Conservation (phyloP, 2,113 vertebrate species). For the Egretta garzetta region DNA sequence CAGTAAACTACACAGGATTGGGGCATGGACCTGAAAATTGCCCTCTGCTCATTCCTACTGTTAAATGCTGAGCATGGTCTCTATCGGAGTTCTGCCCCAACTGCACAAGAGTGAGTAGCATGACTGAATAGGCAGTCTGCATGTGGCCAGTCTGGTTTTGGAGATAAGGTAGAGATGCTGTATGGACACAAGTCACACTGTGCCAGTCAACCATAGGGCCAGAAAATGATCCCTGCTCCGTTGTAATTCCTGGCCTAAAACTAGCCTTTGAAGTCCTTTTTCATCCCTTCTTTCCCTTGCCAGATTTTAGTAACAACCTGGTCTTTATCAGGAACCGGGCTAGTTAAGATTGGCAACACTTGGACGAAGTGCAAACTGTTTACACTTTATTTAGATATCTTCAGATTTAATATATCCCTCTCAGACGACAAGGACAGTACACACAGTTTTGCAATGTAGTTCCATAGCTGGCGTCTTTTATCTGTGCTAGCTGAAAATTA, state of each 20-base stretch:
- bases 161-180: background rate
- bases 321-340: background rate
- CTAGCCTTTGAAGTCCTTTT: background rate
- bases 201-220: background rate
- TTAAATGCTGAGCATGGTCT: background rate
- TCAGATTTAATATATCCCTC: background rate
- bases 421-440: background rate
- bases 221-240: background rate
- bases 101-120: background rate
- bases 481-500: background rate
- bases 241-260: background rate
- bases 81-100: background rate
- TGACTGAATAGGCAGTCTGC: background rate
- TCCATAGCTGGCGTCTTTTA: background rate
- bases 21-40: background rate
- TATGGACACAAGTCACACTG: background rate
- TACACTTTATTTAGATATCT: background rate
- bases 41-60: background rate
- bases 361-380: background rate
- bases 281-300: background rate
- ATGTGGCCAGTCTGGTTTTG: background rate
- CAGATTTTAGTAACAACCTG: background rate
- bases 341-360: background rate
- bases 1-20: background rate
- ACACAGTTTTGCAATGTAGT: background rate